Base-by-base conservation (phyloP, 2,113 vertebrate species). In the Podiceps cristatus region DNA sequence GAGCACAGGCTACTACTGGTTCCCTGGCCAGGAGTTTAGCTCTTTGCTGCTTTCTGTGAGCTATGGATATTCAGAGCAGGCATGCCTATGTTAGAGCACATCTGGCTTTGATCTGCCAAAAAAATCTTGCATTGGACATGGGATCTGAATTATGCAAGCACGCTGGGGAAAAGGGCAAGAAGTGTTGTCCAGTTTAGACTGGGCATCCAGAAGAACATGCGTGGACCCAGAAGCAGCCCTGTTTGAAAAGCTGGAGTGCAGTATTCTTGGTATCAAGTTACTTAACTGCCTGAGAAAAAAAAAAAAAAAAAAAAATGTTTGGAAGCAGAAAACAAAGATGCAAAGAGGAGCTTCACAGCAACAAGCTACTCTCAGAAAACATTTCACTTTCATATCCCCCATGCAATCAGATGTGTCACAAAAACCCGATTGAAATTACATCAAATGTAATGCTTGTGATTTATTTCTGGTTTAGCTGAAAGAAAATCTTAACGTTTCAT, bases 401-500 rank as follows among this genome's bases (percentile, higher is more conserved):
- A 16, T 80, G 63, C 63, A 84, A 42, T 66, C 72, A 24, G 55
- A 74, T 37, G 44, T 92, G 59, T 86, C 93, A 91, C 62, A 62
- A 76, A 95, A 81, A 74, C 55, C 72, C 69, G 86, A 40, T 3
- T 66, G 75, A 74, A 94, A 88, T 83, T 12, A 55, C 83, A 92
- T 86, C 79, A 94, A 62, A 58, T 59, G 25, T 62, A 73, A 62
- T 50, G 72, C 50, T 58, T 60, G n/a, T 88, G 78, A 76, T 91
- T 95, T 96, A 59, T 64, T 92, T 62, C 59, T 77, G 63, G 44
- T 77, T 90, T 82, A 88, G 27, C 71, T 80, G 67, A 58, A 62
- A 94, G 78, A 69, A 88, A 92, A 94, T 90, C 82, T 93, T 93
- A 77, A 62, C 53, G 50, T 88, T 92, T 83, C 71, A 45, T 63